Base-by-base conservation (phyloP, 2,888 invertebrate genomes). In the Deroplatys truncata region DNA sequence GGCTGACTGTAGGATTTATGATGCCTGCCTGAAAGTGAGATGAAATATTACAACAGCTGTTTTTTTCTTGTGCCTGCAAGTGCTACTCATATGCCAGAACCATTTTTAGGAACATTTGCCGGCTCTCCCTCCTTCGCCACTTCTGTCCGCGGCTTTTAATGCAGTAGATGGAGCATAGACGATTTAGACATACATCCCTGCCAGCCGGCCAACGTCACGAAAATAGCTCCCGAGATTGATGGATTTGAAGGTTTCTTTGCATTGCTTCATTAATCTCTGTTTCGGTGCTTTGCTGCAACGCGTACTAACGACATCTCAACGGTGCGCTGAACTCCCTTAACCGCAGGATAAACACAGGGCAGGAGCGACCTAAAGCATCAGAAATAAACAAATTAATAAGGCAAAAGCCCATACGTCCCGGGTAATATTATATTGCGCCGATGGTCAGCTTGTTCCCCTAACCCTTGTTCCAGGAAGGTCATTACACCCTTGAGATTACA, bases 1-100 rank as follows among this genome's bases (percentile, higher is more conserved):
- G 84, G 29, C 13, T 84, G 20, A 88, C 88, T 82, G 28, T 28
- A 85, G n/a, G 88, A 90, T 90, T 90, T 90, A 90, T 88, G 90
- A 88, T 49, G 28, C 86, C 85, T 83, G 49, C 86, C 82, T 85
- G 31, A 88, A 85, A 88, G 86, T 83, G 35, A 28, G 56, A 90
- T 90, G 90, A 90, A 88, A 28, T 88, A 90, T 90, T 83, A 82
- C 85, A 88, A 90, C 90, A 90, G 90, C 85, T 90, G 90, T 88
- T 88, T 90, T 89, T 85, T 88, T 10, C 15, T 84, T n/a, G 13
- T 43, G 83, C 28, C 88, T 83, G 84, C 35, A 83, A 84, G 43
- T 49, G 20, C 15, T 88, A 15, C 43, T 84, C 49, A 43, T 28
- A 84, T 28, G 49, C 56, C 56, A 16, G 56, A 72, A 72, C 56